Evolutionary conservation across 2,797 vertebrate genomes (phyloP).

Genomic region (Anguilla pacifica): DNA sequence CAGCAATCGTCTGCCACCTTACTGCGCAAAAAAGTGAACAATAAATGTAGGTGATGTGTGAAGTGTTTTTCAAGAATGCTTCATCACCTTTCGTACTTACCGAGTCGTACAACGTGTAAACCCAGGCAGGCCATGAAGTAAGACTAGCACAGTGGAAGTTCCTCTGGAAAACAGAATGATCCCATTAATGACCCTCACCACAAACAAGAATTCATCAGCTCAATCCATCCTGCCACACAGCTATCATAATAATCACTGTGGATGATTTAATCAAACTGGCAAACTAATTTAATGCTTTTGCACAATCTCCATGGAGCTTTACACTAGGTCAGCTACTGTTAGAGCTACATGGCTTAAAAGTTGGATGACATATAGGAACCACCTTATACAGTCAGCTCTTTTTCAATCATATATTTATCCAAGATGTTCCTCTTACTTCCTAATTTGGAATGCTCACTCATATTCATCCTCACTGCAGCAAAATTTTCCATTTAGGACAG

Average conservation of each 20-base stretch:
- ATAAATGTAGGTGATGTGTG: not conserved
- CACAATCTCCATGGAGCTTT: not conserved
- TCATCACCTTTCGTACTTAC: conserved; percentile 75
- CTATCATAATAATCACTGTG: too few species aligned
- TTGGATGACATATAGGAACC: too few species aligned
- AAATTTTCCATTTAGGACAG: too few species aligned
- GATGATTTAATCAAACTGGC: too few species aligned
- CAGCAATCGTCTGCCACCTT: not conserved
- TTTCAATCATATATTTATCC: too few species aligned
- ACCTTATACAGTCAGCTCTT: too few species aligned
- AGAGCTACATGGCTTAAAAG: too few species aligned
- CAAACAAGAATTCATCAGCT: not conserved
- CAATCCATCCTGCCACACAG: too few species aligned
- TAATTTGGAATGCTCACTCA: too few species aligned
- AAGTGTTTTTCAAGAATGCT: not conserved
- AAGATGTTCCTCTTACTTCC: too few species aligned
- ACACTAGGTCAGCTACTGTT: not conserved
- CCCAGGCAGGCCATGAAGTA: conserved; percentile 96
- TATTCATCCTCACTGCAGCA: too few species aligned
- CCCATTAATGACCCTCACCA: not conserved
- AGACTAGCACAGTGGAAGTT: conserved; percentile 91
- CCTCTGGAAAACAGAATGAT: conserved; percentile 70
- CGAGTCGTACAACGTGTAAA: conserved; percentile 94
- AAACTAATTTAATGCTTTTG: too few species aligned
- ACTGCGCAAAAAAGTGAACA: not conserved